phyloP scores from a whole-genome alignment of 2,797 vertebrate genomes.

The Muraenolepis orangiensis region DNA sequence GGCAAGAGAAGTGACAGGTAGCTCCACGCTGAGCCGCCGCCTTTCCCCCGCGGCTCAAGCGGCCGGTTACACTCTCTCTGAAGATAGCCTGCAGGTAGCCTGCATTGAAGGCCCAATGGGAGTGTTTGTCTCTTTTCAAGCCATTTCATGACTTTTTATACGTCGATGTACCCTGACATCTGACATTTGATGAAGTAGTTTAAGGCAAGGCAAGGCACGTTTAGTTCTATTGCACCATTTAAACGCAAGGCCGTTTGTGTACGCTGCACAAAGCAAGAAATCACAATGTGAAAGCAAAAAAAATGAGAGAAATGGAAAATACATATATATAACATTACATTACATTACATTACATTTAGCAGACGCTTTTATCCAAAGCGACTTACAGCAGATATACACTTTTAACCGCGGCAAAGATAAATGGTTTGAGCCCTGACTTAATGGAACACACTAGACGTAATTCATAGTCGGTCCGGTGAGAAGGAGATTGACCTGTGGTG shows the following conservation, averaged over 20 bases:
- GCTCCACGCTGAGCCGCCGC: not conserved
- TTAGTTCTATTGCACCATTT: too few species aligned
- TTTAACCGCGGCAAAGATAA: too few species aligned
- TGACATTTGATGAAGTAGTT: too few species aligned
- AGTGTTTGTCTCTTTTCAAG: not conserved
- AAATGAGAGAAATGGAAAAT: too few species aligned
- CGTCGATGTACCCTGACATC: not conserved
- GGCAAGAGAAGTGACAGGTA: constrained; percentile 95
- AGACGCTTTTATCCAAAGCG: too few species aligned
- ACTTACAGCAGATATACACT: too few species aligned
- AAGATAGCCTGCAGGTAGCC: not conserved
- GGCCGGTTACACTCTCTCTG: not conserved
- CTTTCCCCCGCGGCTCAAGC: not conserved
- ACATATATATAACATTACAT: not conserved
- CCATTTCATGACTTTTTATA: not conserved
- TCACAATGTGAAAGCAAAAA: too few species aligned
- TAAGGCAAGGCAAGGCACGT: too few species aligned
- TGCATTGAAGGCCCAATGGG: not conserved
- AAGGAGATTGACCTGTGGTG: not conserved
- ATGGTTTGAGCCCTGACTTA: not conserved
- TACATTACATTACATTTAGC: not conserved
- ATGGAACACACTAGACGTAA: not conserved
- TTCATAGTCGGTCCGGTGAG: not conserved
- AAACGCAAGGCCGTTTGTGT: too few species aligned
- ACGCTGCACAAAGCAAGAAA: too few species aligned